A percentile compares a stretch with the other conserved stretches of the same genome.
Conservation (phyloP, 2,888 invertebrate species). For the Yponomeuta plumbellus region DNA sequence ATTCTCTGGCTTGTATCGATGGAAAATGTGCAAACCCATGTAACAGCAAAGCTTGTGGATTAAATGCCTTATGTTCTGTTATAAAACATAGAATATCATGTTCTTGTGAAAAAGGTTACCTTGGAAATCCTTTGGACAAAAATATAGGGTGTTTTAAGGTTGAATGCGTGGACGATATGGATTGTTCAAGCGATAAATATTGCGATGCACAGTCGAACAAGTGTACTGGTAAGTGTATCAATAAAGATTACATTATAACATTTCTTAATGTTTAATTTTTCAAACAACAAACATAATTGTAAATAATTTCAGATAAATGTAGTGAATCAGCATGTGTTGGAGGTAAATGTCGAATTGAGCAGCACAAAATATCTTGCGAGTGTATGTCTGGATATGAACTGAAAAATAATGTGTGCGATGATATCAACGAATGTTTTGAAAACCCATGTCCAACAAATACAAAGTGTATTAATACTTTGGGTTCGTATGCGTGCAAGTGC, state of each 20-base stretch:
- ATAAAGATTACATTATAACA: background rate
- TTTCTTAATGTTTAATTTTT: constrained; percentile 4
- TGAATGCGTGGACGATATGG: constrained; percentile 86
- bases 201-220: constrained; percentile 86
- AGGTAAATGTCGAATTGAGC: constrained; percentile 84
- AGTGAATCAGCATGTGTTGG: constrained; percentile 86
- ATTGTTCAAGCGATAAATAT: constrained; percentile 84
- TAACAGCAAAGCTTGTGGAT: constrained; percentile 81
- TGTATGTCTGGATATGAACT: constrained; percentile 86
- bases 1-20: constrained; percentile 83
- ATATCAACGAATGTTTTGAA: constrained; percentile 86
- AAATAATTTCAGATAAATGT: constrained; percentile 81
- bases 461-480: constrained; percentile 85
- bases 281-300: constrained; percentile 11
- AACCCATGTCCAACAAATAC: constrained; percentile 89
- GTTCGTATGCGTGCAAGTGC: constrained; percentile 86
- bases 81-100: constrained; percentile 84
- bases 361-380: constrained; percentile 83
- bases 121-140: constrained; percentile 87
- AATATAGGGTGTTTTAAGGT: constrained; percentile 91
- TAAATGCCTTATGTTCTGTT: constrained; percentile 85
- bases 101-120: constrained; percentile 85
- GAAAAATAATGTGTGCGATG: constrained; percentile 81
- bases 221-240: constrained; percentile 80
- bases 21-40: constrained; percentile 91